Evolutionary conservation across 2,888 invertebrate genomes (phyloP).

Genomic region (Phyllotreta cruciferae): DNA sequence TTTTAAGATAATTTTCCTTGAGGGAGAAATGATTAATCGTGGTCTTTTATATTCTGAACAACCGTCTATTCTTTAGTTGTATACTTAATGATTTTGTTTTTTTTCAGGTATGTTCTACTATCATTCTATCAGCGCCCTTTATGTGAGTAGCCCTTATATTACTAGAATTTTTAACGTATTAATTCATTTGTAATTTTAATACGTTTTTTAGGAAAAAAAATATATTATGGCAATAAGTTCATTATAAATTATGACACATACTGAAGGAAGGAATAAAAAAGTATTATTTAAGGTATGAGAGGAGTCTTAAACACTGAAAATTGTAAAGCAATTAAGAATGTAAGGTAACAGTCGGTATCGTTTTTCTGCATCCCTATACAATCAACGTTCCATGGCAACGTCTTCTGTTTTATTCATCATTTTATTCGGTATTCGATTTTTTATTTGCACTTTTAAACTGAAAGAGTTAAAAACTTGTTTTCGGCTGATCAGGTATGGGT

Average conservation of each 20-base stretch:
- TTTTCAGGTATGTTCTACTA: constrained; percentile 43
- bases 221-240: constrained; percentile 3
- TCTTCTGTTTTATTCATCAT: constrained; percentile 50
- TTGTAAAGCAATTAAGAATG: constrained; percentile 27
- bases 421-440: constrained; percentile 48
- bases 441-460: constrained; percentile 51
- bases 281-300: background rate
- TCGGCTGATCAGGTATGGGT: constrained; percentile 55
- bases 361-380: constrained; percentile 28
- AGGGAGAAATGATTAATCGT: background rate
- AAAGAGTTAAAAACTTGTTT: constrained; percentile 55
- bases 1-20: background rate
- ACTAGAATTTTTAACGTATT: constrained; percentile 13
- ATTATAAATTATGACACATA: constrained; percentile 5
- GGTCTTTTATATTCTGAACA: constrained; percentile 13
- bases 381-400: constrained; percentile 34
- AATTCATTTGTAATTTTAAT: background rate
- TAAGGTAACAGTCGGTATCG: constrained; percentile 24
- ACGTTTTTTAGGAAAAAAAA: background rate
- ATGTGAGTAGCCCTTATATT: constrained; percentile 32
- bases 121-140: constrained; percentile 20
- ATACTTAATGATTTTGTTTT: constrained; percentile 35
- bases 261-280: background rate
- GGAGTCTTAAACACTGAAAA: constrained; percentile 17
- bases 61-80: constrained; percentile 33